Evolutionary conservation across 1,140 invertebrate genomes (phyloP), one percentile per base, ranked within the genome.

Genomic region (Copidosoma floridanum): DNA sequence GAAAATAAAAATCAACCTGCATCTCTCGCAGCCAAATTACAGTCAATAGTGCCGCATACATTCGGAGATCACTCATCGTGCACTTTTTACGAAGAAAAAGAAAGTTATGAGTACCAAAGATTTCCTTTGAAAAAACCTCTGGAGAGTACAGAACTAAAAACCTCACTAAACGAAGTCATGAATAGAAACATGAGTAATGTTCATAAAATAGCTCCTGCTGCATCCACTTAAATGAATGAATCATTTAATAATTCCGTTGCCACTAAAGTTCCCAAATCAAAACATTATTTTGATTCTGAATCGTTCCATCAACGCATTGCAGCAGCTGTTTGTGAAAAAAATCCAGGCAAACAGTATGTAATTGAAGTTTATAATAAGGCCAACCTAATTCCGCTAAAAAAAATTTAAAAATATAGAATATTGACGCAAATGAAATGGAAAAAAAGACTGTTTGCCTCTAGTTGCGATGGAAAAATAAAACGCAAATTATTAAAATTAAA

Each of bases 201-300:
- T 29, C 32, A 29, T 3, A 23, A 55, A 32, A 63, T 67, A 16
- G 63, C 63, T 14, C 50, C n/a, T n/a, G n/a, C n/a, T n/a, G n/a
- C n/a, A n/a, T n/a, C n/a, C n/a, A n/a, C n/a, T n/a, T n/a, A n/a
- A 24, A 40, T 16, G 14, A 65, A 67, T 38, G 65, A 64, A 38
- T 55, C 62, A 8, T 53, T 66, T 2, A 57, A 67, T 23, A 53
- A 44, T 8, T 48, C 29, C 4, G 40, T 54, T 20, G 20, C 51
- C 3, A 61, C 43, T 21, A 62, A 59, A 62, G 14, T 21, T 38
- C 56, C 53, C 1, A 67, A 67, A 57, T 3, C 11, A 1, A 16
- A 10, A 7, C 55, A 62, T 46, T 64, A 61, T 46, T 53, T 47
- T 21, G 35, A 5, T 47, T 60, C 57, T 11, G 46, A 47, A 12